Evolutionary conservation across 2,113 vertebrate species (phyloP), one percentile per base, ranked within the genome.

Genomic region (Clinocottus analis): DNA sequence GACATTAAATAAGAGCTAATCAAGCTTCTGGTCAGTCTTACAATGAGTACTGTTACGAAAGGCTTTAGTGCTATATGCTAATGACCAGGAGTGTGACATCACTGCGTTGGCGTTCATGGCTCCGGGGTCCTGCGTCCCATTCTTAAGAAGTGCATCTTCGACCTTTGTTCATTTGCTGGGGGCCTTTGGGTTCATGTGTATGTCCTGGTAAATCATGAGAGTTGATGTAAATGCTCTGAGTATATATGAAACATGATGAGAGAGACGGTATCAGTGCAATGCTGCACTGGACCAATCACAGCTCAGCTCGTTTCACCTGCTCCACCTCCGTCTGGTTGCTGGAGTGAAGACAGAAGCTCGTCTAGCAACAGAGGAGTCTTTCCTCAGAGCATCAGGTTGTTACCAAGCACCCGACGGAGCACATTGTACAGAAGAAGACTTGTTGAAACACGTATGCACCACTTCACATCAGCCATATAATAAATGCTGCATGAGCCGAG

Each of bases 401-500:
- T 71, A 70, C 31, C 41, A 39, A 70, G 47, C 31, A 65, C n/a
- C 33, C 33, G 70, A 6, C 29, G 17, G 72, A 55, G 39, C 69
- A 17, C 11, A 23, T 21, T 72, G 16, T 31, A 58, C 67, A 72
- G 79, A 68, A 65, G 23, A 61, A 72, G 27, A 69, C 56, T 63
- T 31, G 41, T 71, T 1, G 19, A 59, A 79, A 70, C 51, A 58
- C 58, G 35, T 35, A 3, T 10, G 12, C 1, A 0, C 33, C 23
- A 47, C 69, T 77, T 41, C 47, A 67, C 19, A 68, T 83, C 62
- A 85, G 47, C 25, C 7, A 33, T 58, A 61, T 45, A 71, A 64
- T 66, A 75, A 53, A 74, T 55, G 27, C 41, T 31, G 49, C 47
- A 58, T 78, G 58, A 66, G 19, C 49, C 41, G 47, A 59, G 49